A percentile compares a stretch with the other conserved stretches of the same genome.
These are phyloP conservation scores for Porites rus DNA, from an alignment of 92 coral and sea anemone genomes.

Conservation along the genomic window DNA sequence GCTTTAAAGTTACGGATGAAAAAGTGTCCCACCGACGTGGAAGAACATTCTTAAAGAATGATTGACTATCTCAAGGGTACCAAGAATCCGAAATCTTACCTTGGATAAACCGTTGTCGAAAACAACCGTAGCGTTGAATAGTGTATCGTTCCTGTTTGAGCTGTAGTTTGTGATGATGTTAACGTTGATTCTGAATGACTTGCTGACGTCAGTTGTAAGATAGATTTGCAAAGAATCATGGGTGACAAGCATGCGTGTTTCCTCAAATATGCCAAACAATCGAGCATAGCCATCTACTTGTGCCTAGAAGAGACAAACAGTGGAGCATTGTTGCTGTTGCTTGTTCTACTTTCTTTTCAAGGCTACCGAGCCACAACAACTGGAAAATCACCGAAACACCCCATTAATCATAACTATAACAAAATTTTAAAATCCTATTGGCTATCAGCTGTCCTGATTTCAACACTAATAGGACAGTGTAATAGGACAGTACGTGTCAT, in stretches of 20 bases:
- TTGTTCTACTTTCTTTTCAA: neutral
- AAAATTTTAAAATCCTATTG: no score
- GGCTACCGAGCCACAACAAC: neutral
- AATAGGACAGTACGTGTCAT: no score
- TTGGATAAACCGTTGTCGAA: conserved; percentile 88
- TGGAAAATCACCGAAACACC: no score
- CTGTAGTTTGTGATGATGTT: conserved; percentile 89
- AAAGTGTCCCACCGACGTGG: no score
- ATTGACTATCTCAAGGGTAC: neutral
- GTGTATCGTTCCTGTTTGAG: conserved; percentile 77
- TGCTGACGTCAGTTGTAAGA: conserved; percentile 77
- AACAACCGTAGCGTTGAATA: conserved; percentile 80
- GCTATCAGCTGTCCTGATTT: no score
- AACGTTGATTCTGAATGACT: conserved; percentile 80
- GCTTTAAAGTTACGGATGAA: no score
- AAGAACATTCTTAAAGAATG: no score
- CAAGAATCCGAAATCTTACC: conserved; percentile 52
- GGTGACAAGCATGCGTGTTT: conserved; percentile 79
- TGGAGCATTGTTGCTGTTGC: no score
- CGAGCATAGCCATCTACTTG: conserved; percentile 86
- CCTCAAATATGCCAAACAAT: conserved; percentile 92
- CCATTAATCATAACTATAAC: no score
- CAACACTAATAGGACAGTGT: no score
- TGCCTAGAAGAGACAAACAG: conserved; percentile 53
- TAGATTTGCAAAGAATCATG: conserved; percentile 76